Base-by-base conservation (phyloP, 1,140 invertebrate species). In the Tetramorium simillimum region DNA sequence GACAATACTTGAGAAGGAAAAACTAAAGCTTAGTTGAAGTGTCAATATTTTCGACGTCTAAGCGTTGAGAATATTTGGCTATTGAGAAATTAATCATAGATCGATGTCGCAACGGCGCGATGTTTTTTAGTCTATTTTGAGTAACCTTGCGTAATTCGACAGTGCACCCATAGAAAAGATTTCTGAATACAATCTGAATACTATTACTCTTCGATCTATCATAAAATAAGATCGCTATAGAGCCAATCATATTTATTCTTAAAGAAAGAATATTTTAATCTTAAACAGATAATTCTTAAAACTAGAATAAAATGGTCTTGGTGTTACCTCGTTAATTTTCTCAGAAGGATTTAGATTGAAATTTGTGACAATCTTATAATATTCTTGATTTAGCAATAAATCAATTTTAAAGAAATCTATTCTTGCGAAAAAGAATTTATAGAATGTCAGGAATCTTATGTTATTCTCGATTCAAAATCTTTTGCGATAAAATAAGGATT, bases 281-380 rank as follows among this genome's bases (percentile, higher is more conserved):
- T 33, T 33, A 33, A 33, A 33, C 2, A 0, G 28, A 33, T 2
- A 33, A 33, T 33, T 33, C 28, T 33, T 33, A 33, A 33, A 33
- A 33, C 28, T 37, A 67, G 63, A 67, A 67, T 67, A 40, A 67
- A 67, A 67, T 67, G 3, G 12, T 40, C 37, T 40, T 67, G 63
- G 10, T 67, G 10, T 0, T 67, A 67, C 16, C 24, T 16, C 5
- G 0, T 33, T 28, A 63, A 63, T 33, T 18, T 63, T 46, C 46
- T 46, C 46, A 46, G 3, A 46, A 46, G 12, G 12, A 46, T 46
- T 2, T 12, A 3, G 46, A 46, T 46, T 12, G 12, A 46, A 46
- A 2, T 33, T 63, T 33, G 28, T 16, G 28, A 16, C 60, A 63
- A 37, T 63, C 24, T 9, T 7, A 37, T 63, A 10, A 63, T 63